Percentiles rank a stretch among this genome's conserved stretches.
Conservation (phyloP, 2,888 invertebrate genomes). For the Neoitamus cyanurus region DNA sequence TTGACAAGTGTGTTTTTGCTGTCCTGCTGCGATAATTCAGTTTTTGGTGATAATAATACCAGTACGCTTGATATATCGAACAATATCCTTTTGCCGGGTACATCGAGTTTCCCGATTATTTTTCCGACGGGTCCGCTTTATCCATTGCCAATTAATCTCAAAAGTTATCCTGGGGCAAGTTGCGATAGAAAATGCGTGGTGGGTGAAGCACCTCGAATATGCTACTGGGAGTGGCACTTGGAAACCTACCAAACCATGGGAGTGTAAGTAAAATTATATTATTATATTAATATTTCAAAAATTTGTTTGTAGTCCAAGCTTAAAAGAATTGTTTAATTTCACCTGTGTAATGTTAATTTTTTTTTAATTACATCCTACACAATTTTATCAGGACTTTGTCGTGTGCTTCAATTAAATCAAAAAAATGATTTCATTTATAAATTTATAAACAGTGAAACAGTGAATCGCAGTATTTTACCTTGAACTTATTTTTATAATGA, state of each 20-base stretch:
- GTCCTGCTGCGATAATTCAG: background rate
- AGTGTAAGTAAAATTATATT: conserved; percentile 58
- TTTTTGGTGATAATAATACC: background rate
- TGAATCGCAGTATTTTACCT: too few relatives aligned
- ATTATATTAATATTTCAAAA: background rate
- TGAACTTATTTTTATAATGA: too few relatives aligned
- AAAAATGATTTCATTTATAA: too few relatives aligned
- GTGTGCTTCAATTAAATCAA: too few relatives aligned
- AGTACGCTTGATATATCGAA: background rate
- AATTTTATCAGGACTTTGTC: too few relatives aligned
- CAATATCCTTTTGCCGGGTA: background rate
- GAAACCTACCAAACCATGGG: conserved; percentile 67
- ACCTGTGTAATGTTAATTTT: too few relatives aligned
- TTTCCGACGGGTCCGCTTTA: background rate
- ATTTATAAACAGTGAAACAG: too few relatives aligned
- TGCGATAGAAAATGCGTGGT: conserved; percentile 60
- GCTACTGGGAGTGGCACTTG: conserved; percentile 65
- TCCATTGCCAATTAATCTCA: background rate
- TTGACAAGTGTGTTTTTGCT: background rate
- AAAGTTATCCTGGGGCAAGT: background rate
- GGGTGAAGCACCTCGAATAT: conserved; percentile 57
- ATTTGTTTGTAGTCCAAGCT: too few relatives aligned
- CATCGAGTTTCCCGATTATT: too few relatives aligned
- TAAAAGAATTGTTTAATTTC: too few relatives aligned
- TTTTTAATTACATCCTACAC: too few relatives aligned